Evolutionary conservation across 1,140 invertebrate genomes (phyloP).

Genomic region (Calliphora vicina): DNA sequence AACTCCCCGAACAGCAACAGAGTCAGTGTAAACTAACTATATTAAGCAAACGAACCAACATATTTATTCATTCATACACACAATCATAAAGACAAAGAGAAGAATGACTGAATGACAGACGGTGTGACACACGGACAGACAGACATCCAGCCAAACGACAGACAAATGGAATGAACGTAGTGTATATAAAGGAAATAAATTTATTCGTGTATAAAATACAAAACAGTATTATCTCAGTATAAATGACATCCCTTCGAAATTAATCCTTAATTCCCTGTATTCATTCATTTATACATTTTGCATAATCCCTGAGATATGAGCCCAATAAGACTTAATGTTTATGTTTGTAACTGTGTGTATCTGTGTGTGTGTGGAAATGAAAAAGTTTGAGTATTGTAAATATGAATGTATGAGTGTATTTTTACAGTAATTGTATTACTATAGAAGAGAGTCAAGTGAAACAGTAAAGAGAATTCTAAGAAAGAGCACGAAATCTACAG

Average conservation of each 20-base stretch:
- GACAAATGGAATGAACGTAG: background rate
- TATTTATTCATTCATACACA: background rate
- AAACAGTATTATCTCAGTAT: slow-evolving; percentile 60
- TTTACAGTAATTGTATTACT: background rate
- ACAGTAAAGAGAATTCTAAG: no score
- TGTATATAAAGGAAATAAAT: slow-evolving; percentile 17
- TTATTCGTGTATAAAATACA: slow-evolving; percentile 42
- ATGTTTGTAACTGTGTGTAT: slow-evolving; percentile 40
- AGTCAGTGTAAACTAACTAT: slow-evolving; percentile 1
- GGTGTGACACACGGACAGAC: no score
- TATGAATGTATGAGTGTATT: background rate
- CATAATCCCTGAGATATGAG: slow-evolving; percentile 63
- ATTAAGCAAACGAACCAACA: background rate
- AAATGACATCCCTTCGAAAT: slow-evolving; percentile 64
- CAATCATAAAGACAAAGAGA: background rate
- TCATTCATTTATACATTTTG: slow-evolving; percentile 56
- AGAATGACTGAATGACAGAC: no score
- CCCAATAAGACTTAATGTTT: slow-evolving; percentile 59
- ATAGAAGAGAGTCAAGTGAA: background rate
- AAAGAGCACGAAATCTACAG: no score
- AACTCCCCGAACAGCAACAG: slow-evolving; percentile 27
- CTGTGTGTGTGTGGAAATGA: slow-evolving; percentile 4
- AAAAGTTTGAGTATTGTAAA: background rate
- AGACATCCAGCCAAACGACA: background rate
- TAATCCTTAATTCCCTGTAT: slow-evolving; percentile 61